Evolutionary conservation across 2,888 invertebrate genomes (phyloP), one percentile per base, ranked within the genome.

Genomic region (Eledona agricola): DNA sequence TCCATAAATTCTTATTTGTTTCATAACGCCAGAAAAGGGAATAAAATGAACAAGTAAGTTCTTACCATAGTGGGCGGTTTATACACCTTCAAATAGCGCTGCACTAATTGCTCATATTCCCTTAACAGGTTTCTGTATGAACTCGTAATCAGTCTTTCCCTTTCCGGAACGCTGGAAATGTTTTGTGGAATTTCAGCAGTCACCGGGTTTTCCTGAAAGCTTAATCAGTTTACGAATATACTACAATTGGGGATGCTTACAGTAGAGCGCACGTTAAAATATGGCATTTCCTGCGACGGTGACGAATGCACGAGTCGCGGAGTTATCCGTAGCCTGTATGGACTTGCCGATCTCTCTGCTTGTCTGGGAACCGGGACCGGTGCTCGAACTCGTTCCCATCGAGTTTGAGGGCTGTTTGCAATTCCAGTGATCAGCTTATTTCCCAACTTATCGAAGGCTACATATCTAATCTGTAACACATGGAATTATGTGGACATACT

Each of bases 361-460:
- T 70, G 72, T 51, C 72, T 60, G 0, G 74, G 67, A 2, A 73
- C 70, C 2, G 73, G 73, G 3, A 75, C 74, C 5, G 74, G 70
- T 10, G 74, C 70, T 35, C 74, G 61, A 2, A 72, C 74, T 34
- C 80, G 70, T 60, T 83, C 81, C 81, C 81, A 81, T 61, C 81
- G 76, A 4, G 79, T 78, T 56, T 75, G 77, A 2, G 79, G 79
- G 37, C 78, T 77, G 69, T 87, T 88, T 1, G 89, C 87, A 68
- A 93, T 91, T 6, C 91, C 93, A 1, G 93, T 93, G 67, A 91
- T 90, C 25, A 93, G 76, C 75, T 88, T 88, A 66, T 86, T 85
- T 3, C 93, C 93, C 43, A 87, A 77, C 28, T 86, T 84, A 74
- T 93, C 93, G 74, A 93, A 93, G 17, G 89, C 86, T 26, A 93